phyloP scores from a whole-genome alignment of 2,113 vertebrate genomes.

The Asarcornis scutulata region DNA sequence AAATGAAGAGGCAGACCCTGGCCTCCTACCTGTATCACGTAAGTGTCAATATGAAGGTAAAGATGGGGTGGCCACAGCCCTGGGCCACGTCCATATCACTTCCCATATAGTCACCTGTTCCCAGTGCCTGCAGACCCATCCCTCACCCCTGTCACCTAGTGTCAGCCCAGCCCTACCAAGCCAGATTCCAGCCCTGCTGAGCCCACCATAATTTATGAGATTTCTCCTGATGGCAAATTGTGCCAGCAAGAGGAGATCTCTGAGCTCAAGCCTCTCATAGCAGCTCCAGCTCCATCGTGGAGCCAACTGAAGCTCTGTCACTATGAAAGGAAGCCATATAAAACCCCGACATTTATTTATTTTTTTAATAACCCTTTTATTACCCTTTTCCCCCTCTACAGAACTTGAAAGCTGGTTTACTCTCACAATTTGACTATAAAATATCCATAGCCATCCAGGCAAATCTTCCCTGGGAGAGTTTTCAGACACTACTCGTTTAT shows the following conservation, averaged over 20 bases:
- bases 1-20: background rate
- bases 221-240: background rate
- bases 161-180: background rate
- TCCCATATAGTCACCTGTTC: background rate
- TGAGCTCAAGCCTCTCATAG: background rate
- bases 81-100: background rate
- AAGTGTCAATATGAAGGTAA: background rate
- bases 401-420: slow-evolving; percentile 64
- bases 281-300: background rate
- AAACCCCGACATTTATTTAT: slow-evolving; percentile 66
- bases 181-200: background rate
- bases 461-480: slow-evolving; percentile 75
- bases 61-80: background rate
- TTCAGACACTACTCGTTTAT: slow-evolving; percentile 73
- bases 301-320: background rate
- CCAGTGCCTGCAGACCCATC: background rate
- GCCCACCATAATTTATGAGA: background rate
- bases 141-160: background rate
- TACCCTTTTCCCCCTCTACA: slow-evolving; percentile 37
- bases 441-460: slow-evolving; percentile 73
- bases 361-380: slow-evolving; percentile 73
- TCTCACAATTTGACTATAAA: slow-evolving; percentile 73
- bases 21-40: background rate
- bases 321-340: background rate
- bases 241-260: background rate